These are phyloP conservation scores for Ceratosolen fusciceps DNA, from an alignment of 1,140 invertebrate genomes.

Conservation along the genomic window DNA sequence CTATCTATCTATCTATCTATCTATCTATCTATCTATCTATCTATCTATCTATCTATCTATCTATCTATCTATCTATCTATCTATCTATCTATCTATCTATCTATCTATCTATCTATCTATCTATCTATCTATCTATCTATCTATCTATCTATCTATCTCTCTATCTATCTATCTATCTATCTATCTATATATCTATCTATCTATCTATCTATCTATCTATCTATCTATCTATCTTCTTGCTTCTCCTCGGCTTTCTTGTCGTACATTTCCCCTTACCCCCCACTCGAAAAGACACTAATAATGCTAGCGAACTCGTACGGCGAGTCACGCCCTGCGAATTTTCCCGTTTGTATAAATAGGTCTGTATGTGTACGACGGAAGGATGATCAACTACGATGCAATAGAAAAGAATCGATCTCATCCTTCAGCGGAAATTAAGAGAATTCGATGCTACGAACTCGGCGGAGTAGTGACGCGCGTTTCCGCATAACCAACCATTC, in stretches of 20 bases:
- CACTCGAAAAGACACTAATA: conserved; percentile 21
- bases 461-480: too few relatives aligned
- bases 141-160: conserved; percentile 18
- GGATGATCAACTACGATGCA: background rate
- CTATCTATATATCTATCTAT: too few relatives aligned
- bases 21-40: conserved; percentile 4
- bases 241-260: too few relatives aligned
- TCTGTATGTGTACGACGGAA: background rate
- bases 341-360: conserved; percentile 39
- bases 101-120: conserved; percentile 10
- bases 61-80: conserved; percentile 8
- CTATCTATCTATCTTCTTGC: too few relatives aligned
- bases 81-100: conserved; percentile 17
- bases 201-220: too few relatives aligned
- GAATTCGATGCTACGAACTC: background rate
- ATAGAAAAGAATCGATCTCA: background rate
- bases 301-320: conserved; percentile 35
- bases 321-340: conserved; percentile 45
- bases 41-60: conserved; percentile 17
- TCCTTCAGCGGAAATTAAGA: background rate
- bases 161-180: background rate
- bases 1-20: conserved; percentile 25
- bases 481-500: too few relatives aligned
- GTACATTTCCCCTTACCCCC: conserved; percentile 5
- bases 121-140: conserved; percentile 13